Evolutionary conservation across 2,797 vertebrate species (phyloP).

Genomic region (Micromesistius poutassou): DNA sequence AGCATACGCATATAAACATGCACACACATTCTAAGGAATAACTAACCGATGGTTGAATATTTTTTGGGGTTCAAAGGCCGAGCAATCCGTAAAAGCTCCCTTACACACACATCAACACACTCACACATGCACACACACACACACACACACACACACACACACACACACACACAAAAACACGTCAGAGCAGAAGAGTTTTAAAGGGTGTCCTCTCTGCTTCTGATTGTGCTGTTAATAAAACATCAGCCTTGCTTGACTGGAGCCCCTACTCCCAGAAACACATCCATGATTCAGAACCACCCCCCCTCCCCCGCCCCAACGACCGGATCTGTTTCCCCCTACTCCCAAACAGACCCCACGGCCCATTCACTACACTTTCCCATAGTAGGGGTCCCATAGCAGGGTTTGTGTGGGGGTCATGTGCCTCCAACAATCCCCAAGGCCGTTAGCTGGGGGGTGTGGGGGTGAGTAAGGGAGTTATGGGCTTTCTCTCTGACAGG

Average conservation of each 20-base stretch:
- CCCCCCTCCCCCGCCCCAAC: slow-evolving; percentile 33
- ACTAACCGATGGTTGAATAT: background rate
- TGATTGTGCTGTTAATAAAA: slow-evolving; percentile 40
- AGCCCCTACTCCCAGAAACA: slow-evolving; percentile 36
- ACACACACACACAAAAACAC: background rate
- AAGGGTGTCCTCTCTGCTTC: slow-evolving; percentile 11
- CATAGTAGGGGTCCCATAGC: slow-evolving; percentile 67
- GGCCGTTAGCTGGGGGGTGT: slow-evolving; percentile 28
- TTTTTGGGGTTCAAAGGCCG: background rate
- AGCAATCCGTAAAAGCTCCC: background rate
- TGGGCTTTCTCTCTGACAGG: slow-evolving; percentile 3
- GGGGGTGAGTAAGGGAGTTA: slow-evolving; percentile 25
- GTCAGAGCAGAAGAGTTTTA: slow-evolving; percentile 4
- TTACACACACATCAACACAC: background rate
- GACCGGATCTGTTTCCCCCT: slow-evolving; percentile 44
- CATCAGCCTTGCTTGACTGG: slow-evolving; percentile 38
- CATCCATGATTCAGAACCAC: slow-evolving; percentile 54
- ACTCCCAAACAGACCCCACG: slow-evolving; percentile 49
- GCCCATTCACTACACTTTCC: slow-evolving; percentile 68
- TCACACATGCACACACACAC: background rate
- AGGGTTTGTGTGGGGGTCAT: slow-evolving; percentile 57
- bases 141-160: background rate
- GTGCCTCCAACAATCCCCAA: slow-evolving; percentile 43
- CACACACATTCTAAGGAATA: background rate
- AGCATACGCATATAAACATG: background rate